Conservation (phyloP, 2,113 vertebrate species). For the Heterotilapia buettikoferi region DNA sequence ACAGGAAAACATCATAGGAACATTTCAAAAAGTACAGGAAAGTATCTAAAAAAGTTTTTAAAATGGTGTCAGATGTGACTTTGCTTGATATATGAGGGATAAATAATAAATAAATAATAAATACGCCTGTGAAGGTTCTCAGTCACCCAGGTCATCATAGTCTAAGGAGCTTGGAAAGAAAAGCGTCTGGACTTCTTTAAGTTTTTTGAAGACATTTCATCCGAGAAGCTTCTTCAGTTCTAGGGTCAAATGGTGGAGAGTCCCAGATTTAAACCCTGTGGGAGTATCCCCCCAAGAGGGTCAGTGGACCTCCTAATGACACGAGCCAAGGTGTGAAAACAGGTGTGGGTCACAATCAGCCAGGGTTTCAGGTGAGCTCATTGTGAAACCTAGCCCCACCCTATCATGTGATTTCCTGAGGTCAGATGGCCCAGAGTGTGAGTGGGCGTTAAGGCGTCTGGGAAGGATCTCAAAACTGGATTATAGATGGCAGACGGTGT, state of each 20-base stretch:
- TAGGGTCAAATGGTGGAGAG: rapidly evolving
- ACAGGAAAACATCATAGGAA: background rate
- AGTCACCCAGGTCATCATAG: background rate
- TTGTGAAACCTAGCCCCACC: rapidly evolving
- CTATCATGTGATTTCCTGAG: rapidly evolving
- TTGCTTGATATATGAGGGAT: background rate
- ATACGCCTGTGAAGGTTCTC: too few relatives aligned
- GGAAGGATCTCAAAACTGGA: rapidly evolving
- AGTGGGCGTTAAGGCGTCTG: background rate
- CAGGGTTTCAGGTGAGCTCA: rapidly evolving
- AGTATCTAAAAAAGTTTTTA: background rate
- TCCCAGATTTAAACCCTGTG: background rate
- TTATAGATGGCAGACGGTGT: background rate
- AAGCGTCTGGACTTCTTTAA: background rate
- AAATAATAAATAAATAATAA: background rate
- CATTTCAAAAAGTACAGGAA: background rate
- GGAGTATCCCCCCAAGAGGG: rapidly evolving
- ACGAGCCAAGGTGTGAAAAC: rapidly evolving
- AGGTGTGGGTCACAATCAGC: rapidly evolving
- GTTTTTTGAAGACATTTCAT: rapidly evolving
- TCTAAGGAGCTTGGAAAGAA: background rate
- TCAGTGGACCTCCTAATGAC: too few relatives aligned
- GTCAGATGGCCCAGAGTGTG: rapidly evolving
- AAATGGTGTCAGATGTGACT: background rate
- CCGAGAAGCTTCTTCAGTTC: too few relatives aligned